phyloP scores from a whole-genome alignment of 2,113 vertebrate genomes.

The Capreolus pygargus region DNA sequence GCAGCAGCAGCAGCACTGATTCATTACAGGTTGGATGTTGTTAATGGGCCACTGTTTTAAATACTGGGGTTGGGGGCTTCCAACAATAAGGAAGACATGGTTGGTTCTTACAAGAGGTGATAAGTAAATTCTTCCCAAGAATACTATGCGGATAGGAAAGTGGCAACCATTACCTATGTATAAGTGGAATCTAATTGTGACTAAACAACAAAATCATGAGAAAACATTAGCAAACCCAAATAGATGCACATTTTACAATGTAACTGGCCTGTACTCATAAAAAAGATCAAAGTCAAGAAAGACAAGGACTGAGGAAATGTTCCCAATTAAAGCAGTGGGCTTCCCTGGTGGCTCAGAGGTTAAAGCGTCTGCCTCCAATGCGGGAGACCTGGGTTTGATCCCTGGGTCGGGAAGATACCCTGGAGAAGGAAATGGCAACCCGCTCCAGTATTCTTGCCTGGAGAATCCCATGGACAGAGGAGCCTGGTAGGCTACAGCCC shows the following conservation, averaged over 20 bases:
- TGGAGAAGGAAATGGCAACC: too few relatives aligned
- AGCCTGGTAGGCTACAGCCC: too few relatives aligned
- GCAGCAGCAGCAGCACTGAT: not conserved
- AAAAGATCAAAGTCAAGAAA: not conserved
- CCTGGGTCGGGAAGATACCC: too few relatives aligned
- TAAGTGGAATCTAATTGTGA: not conserved
- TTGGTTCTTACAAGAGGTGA: not conserved
- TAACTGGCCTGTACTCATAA: not conserved
- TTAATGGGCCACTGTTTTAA: not conserved
- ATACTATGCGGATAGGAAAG: not conserved
- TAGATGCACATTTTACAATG: not conserved
- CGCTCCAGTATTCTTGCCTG: too few relatives aligned
- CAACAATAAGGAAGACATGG: not conserved
- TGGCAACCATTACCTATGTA: not conserved
- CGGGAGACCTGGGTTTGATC: too few relatives aligned
- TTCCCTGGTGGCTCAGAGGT: too few relatives aligned
- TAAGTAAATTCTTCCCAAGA: not conserved
- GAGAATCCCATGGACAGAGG: too few relatives aligned
- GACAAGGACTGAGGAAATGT: not conserved
- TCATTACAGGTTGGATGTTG: not conserved
- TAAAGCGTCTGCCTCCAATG: too few relatives aligned
- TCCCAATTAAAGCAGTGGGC: not conserved
- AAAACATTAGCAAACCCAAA: not conserved
- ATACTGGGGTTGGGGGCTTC: not conserved
- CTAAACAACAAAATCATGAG: not conserved